Base-by-base conservation (phyloP, 2,888 invertebrate species). In the Hemaris fuciformis region DNA sequence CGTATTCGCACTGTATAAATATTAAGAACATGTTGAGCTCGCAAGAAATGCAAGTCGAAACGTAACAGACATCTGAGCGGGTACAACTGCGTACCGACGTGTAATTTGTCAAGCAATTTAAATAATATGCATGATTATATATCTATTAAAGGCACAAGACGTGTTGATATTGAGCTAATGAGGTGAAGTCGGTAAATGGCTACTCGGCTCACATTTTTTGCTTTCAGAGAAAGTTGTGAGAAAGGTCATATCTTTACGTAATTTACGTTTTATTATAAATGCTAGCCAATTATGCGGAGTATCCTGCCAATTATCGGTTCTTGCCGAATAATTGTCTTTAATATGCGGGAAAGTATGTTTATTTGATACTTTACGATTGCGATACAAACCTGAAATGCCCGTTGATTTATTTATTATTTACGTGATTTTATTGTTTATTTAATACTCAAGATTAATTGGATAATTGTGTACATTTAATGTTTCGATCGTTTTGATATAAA, bases 51-150 rank as follows among this genome's bases (percentile, higher is more conserved):
- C 84, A 83, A 85, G 79, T 87, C 76, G 80, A 85, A 89, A 90
- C 84, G 79, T 82, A 86, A 84, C 85, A 84, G 87, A 89, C 89
- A 85, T 83, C 84, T 84, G 87, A 87, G 81, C 85, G 83, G 79
- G 80, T 86, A 82, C 79, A 84, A 83, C 87, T 83, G 85, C 80
- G 84, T 86, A 85, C 88, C 81, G 85, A 85, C 84, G 68, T 90
- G 81, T 88, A 91, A 91, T 91, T 91, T 91, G 90, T 89, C 90
- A 85, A 75, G 88, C 89, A 90, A 91, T 91, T 91, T 91, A 86
- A 90, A 91, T 91, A 91, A 91, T 91, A 86, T 85, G 84, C 87
- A 88, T 91, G 84, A 90, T 90, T 89, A 90, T 86, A 88, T 89
- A 89, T 91, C 89, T 89, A 91, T 91, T 90, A 90, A 87, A 87